A percentile compares a stretch with the other conserved stretches of the same genome.
These are phyloP conservation scores for Pandion haliaetus DNA, from an alignment of 2,113 vertebrate genomes.

Conservation along the genomic window DNA sequence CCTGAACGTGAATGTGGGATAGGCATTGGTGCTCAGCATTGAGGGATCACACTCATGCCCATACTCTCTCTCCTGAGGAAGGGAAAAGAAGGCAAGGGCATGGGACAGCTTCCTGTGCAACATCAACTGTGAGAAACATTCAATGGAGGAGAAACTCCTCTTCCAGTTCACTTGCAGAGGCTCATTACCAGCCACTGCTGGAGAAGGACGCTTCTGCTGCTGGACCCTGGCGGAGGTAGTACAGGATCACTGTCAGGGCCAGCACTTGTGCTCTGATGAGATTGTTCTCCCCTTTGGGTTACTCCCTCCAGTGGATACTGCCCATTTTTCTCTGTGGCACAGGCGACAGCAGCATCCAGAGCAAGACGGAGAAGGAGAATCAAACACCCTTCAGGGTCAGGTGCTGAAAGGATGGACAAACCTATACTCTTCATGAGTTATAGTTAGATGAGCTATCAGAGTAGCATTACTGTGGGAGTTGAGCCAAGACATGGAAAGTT, in stretches of 20 bases:
- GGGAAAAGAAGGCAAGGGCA: conserved; percentile 20
- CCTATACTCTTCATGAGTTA: background rate
- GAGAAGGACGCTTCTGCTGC: conserved; percentile 44
- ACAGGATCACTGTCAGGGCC: conserved; percentile 35
- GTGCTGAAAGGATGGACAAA: background rate
- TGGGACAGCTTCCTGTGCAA: conserved; percentile 44
- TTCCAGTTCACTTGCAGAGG: conserved; percentile 63
- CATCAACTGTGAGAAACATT: conserved; percentile 50
- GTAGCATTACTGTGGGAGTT: background rate
- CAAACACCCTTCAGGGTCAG: background rate
- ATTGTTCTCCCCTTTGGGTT: background rate
- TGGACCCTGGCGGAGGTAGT: conserved; percentile 38
- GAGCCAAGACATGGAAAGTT: conserved; percentile 23
- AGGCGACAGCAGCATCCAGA: background rate
- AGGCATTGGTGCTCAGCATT: conserved; percentile 51
- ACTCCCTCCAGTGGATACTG: background rate
- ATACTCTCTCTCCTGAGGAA: conserved; percentile 17
- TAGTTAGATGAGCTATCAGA: background rate
- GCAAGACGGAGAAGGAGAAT: conserved; percentile 1
- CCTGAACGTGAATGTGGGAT: conserved; percentile 18
- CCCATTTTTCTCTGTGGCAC: background rate
- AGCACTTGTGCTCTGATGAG: background rate
- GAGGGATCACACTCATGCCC: conserved; percentile 3
- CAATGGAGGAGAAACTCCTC: conserved; percentile 30
- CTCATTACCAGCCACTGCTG: conserved; percentile 21